Conservation (phyloP, 2,888 invertebrate species). For the Coenonympha arcania region DNA sequence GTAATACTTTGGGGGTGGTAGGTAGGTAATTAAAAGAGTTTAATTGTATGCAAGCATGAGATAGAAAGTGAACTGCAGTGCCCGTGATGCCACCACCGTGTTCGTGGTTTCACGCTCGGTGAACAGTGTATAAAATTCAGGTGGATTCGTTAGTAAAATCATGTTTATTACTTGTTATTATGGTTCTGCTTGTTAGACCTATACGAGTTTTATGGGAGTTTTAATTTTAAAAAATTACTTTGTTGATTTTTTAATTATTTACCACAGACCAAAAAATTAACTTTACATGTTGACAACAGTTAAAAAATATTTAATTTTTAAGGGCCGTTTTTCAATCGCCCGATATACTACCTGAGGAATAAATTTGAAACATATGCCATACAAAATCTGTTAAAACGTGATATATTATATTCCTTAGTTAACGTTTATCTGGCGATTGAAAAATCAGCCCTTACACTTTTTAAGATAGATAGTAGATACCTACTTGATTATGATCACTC, state of each 20-base stretch:
- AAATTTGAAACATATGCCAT: too few relatives aligned
- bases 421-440: too few relatives aligned
- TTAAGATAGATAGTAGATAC: too few relatives aligned
- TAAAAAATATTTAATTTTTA: too few relatives aligned
- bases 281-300: too few relatives aligned
- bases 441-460: too few relatives aligned
- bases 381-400: too few relatives aligned
- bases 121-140: conserved; percentile 8
- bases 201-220: neutral
- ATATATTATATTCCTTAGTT: too few relatives aligned
- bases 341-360: too few relatives aligned
- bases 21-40: conserved; percentile 29
- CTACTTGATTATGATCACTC: too few relatives aligned
- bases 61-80: conserved; percentile 42
- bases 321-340: too few relatives aligned
- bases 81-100: conserved; percentile 28
- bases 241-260: neutral
- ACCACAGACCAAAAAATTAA: too few relatives aligned
- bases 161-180: neutral
- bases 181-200: conserved; percentile 7
- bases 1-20: conserved; percentile 21
- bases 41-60: conserved; percentile 44
- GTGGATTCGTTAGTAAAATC: neutral
- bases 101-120: conserved; percentile 30
- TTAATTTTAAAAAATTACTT: neutral